phyloP scores from a whole-genome alignment of 2,888 invertebrate genomes.

The Drosophila ustulata region DNA sequence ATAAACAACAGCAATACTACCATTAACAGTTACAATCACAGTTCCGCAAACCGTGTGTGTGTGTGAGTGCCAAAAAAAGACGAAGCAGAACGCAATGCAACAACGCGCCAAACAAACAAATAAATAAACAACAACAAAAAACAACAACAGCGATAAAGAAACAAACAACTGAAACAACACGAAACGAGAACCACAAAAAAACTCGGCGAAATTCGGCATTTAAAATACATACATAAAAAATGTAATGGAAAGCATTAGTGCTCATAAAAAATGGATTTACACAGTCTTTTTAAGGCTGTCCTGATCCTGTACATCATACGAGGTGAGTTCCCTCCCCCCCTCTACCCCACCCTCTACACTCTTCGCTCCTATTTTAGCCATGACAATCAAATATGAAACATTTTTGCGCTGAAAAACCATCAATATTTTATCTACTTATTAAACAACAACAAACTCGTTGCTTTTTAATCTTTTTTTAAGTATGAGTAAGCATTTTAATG shows the following conservation, averaged over 20 bases:
- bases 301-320: slow-evolving; percentile 85
- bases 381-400: slow-evolving; percentile 24
- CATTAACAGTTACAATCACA: slow-evolving; percentile 56
- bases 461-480: not conserved
- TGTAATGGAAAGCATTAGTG: slow-evolving; percentile 85
- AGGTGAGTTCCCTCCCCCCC: slow-evolving; percentile 80
- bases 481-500: slow-evolving; percentile 26
- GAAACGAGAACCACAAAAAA: slow-evolving; percentile 31
- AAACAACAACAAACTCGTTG: slow-evolving; percentile 12
- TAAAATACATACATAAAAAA: slow-evolving; percentile 80
- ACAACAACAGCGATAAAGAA: slow-evolving; percentile 22
- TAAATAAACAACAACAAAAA: slow-evolving; percentile 32
- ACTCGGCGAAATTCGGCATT: slow-evolving; percentile 65
- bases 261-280: slow-evolving; percentile 85
- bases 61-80: slow-evolving; percentile 30
- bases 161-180: slow-evolving; percentile 28
- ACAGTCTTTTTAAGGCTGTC: slow-evolving; percentile 85
- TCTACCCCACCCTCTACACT: not conserved
- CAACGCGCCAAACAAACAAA: slow-evolving; percentile 45
- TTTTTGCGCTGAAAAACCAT: slow-evolving; percentile 15
- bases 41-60: slow-evolving; percentile 40
- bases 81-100: slow-evolving; percentile 28
- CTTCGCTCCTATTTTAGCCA: not conserved
- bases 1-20: slow-evolving; percentile 11
- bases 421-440: slow-evolving; percentile 24